Conservation (phyloP, 1,140 invertebrate genomes). For the Drosophila truncata region DNA sequence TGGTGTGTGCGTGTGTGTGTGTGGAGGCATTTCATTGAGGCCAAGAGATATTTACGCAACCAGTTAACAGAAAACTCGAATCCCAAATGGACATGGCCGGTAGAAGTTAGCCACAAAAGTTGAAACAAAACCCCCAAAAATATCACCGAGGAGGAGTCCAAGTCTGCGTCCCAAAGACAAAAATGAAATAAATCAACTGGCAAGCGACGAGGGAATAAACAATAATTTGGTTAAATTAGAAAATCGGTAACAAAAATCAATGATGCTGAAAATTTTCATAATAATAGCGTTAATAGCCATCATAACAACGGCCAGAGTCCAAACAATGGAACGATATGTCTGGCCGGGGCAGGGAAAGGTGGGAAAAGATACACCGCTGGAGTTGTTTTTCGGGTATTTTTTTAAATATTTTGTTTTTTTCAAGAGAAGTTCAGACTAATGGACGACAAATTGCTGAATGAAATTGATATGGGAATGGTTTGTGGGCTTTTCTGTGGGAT, state of each 20-base stretch:
- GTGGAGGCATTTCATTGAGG: slow-evolving; percentile 72
- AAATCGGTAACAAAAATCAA: slow-evolving; percentile 83
- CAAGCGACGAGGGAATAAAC: slow-evolving; percentile 56
- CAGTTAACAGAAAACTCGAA: slow-evolving; percentile 69
- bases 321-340: slow-evolving; percentile 54
- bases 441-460: slow-evolving; percentile 73
- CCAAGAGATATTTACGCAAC: slow-evolving; percentile 71
- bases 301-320: slow-evolving; percentile 63
- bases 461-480: slow-evolving; percentile 61
- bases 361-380: slow-evolving; percentile 34
- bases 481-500: not conserved
- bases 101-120: slow-evolving; percentile 13
- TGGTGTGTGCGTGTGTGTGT: not conserved
- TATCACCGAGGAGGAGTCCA: slow-evolving; percentile 1
- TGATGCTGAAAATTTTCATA: slow-evolving; percentile 84
- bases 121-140: slow-evolving; percentile 54
- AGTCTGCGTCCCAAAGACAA: slow-evolving; percentile 15
- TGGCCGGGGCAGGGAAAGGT: slow-evolving; percentile 39
- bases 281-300: slow-evolving; percentile 79
- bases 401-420: not conserved
- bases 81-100: slow-evolving; percentile 15
- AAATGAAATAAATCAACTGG: slow-evolving; percentile 55
- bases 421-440: slow-evolving; percentile 46
- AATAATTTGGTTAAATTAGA: slow-evolving; percentile 82
- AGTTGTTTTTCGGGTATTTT: slow-evolving; percentile 15